Evolutionary conservation across 2,888 invertebrate species (phyloP), one percentile per base, ranked within the genome.

Genomic region (Mythimna lalbum): DNA sequence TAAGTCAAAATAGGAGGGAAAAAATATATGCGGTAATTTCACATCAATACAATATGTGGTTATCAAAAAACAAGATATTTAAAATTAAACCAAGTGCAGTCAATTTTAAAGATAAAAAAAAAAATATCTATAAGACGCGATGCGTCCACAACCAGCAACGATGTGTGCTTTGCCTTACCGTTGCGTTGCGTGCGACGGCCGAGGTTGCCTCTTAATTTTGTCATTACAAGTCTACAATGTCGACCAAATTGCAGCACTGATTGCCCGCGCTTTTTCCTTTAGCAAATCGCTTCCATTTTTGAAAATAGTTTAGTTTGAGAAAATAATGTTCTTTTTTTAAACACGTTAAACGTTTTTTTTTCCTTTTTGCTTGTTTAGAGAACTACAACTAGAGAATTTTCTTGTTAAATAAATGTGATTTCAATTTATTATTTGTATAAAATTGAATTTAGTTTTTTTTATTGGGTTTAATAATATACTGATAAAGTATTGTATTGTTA

Each of bases 221-320:
- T 91, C 91, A 93, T 93, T 92, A 93, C 89, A 86, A 77, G 80
- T 81, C 82, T 82, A 88, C 88, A 90, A 85, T 89, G 91, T 90
- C 83, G 82, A 86, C 88, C 69, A 89, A 90, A 91, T 90, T 89
- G 85, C 86, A 61, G 83, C 73, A 82, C 80, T 82, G 82, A 88
- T 82, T 85, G 74, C 74, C 78, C 70, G 74, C 77, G 69, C 80
- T 82, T 84, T 85, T 83, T 79, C 43, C 69, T 64, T 75, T 60
- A 59, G 69, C 67, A 74, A 81, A 82, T 78, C 61, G 72, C 36
- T 72, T 69, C 76, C 63, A 69, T 66, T 81, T 79, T 78, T 21
- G 14, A 81, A 79, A 77, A 68, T 55, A 21, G 50, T 19, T 27
- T 55, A 21, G 50, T 19, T 27, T 6, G 62, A 47, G 43, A 62